These are phyloP conservation scores for Hybognathus amarus DNA, from an alignment of 2,797 vertebrate species.

Conservation along the genomic window DNA sequence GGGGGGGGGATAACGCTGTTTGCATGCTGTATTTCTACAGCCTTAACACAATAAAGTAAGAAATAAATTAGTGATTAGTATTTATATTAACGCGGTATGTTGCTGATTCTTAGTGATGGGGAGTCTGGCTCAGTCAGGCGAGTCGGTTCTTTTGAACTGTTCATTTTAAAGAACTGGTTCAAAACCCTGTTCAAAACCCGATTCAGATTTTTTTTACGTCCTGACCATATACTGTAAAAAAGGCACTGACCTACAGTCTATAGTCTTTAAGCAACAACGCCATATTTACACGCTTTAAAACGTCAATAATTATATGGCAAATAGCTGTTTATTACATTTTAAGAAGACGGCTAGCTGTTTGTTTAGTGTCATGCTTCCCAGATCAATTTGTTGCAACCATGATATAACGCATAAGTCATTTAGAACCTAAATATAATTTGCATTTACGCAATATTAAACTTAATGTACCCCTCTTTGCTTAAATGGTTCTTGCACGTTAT, in stretches of 20 bases:
- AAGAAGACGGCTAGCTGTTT: not conserved
- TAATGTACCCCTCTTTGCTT: not conserved
- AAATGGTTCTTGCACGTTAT: not conserved
- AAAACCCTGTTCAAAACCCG: not conserved
- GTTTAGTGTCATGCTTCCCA: not conserved
- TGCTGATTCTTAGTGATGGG: not conserved
- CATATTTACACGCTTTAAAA: not conserved
- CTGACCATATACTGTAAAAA: too few relatives aligned
- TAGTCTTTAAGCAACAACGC: not conserved
- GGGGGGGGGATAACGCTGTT: not conserved
- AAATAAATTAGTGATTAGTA: not conserved
- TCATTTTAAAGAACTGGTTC: not conserved
- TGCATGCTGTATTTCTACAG: not conserved
- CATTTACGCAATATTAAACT: not conserved
- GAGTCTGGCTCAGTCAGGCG: not conserved
- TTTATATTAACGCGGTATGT: not conserved
- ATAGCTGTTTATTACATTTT: not conserved
- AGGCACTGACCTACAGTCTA: not conserved
- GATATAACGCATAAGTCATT: not conserved
- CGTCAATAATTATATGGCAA: not conserved
- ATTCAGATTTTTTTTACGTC: not conserved
- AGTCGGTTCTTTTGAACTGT: constrained; percentile 24
- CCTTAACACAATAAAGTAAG: too few relatives aligned
- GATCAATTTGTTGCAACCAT: not conserved
- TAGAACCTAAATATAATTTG: not conserved